Conservation (phyloP, 1,140 invertebrate genomes). For the Stenopsyche tienmushanensis region DNA sequence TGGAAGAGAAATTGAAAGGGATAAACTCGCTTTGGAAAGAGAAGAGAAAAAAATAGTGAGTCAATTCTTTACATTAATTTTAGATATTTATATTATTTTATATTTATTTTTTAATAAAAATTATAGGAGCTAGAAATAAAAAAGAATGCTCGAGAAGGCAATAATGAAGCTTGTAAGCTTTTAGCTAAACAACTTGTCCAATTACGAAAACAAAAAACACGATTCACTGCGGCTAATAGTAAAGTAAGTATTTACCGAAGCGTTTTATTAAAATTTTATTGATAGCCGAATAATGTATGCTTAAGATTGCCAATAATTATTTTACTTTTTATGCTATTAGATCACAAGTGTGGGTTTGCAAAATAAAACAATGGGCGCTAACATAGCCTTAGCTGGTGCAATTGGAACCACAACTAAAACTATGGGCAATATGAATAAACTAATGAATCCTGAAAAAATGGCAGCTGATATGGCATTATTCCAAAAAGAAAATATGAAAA, state of each 20-base stretch:
- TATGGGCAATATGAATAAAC: constrained; percentile 84
- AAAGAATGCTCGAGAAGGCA: constrained; percentile 81
- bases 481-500: constrained; percentile 77
- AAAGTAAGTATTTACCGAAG: constrained; percentile 54
- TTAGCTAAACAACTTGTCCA: constrained; percentile 88
- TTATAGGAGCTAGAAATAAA: constrained; percentile 85
- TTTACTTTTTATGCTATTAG: constrained; percentile 53
- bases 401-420: constrained; percentile 86
- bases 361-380: constrained; percentile 86
- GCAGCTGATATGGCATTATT: constrained; percentile 81
- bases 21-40: constrained; percentile 74
- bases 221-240: constrained; percentile 74
- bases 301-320: not conserved
- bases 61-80: constrained; percentile 31
- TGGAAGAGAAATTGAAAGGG: constrained; percentile 79
- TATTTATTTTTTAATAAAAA: constrained; percentile 15
- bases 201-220: constrained; percentile 83
- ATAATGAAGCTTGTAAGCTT: constrained; percentile 79
- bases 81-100: constrained; percentile 8
- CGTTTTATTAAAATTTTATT: constrained; percentile 2
- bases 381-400: constrained; percentile 79
- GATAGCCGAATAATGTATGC: not conserved
- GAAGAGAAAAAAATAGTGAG: constrained; percentile 87
- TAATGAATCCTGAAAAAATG: constrained; percentile 83
- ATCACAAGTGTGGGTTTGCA: constrained; percentile 77